Percentiles rank a stretch among this genome's conserved stretches.
These are phyloP conservation scores for Eupithecia abbreviata DNA, from an alignment of 2,888 invertebrate genomes.

Conservation along the genomic window DNA sequence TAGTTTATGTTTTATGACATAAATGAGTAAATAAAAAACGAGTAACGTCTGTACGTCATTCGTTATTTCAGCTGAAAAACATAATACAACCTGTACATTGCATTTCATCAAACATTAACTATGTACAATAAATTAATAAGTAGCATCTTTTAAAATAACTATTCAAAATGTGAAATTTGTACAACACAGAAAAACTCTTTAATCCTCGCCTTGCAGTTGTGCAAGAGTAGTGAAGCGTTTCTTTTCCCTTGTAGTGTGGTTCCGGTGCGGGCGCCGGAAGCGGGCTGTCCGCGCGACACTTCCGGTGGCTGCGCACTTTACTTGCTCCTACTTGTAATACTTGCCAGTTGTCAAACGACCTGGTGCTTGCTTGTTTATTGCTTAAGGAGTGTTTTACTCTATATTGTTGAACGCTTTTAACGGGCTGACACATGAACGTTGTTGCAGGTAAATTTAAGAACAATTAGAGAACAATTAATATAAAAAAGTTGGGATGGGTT, in stretches of 20 bases:
- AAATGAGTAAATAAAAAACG: no score
- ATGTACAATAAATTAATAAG: no score
- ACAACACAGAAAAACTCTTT: not conserved
- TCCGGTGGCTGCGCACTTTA: constrained; percentile 1
- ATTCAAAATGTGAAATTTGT: not conserved
- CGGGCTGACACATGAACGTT: not conserved
- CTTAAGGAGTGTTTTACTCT: not conserved
- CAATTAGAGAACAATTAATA: no score
- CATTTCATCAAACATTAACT: no score
- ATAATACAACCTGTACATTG: no score
- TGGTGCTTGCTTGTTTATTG: not conserved
- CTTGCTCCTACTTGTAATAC: not conserved
- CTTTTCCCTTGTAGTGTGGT: not conserved
- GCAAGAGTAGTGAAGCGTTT: not conserved
- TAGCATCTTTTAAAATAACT: not conserved
- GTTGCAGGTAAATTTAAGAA: not conserved
- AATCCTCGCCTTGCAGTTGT: not conserved
- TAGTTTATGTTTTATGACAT: no score
- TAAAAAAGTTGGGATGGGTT: no score
- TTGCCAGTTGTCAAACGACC: not conserved
- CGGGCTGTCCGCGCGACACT: constrained; percentile 8
- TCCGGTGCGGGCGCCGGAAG: constrained; percentile 6
- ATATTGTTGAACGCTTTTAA: not conserved
- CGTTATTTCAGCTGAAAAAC: no score
- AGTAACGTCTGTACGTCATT: no score